These are phyloP conservation scores for Zaprionus camerounensis DNA, from an alignment of 1,140 invertebrate species.

Conservation along the genomic window DNA sequence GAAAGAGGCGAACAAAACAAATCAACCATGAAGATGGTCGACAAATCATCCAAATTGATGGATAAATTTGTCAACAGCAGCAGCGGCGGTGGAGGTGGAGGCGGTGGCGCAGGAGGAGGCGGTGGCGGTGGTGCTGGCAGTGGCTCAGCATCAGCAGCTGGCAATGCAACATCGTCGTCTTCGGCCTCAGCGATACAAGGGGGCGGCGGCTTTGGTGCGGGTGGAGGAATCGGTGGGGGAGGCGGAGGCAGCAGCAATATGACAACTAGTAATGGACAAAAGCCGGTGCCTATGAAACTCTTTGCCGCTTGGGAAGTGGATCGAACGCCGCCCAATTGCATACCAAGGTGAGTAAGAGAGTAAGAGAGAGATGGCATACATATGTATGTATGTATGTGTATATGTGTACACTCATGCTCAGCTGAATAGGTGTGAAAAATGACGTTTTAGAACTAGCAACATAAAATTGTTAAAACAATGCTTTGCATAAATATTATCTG, in stretches of 20 bases:
- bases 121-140: slow-evolving; percentile 21
- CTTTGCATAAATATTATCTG: no score
- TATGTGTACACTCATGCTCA: no score
- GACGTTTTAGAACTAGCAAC: no score
- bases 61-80: slow-evolving; percentile 77
- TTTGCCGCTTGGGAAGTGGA: slow-evolving; percentile 99
- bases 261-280: slow-evolving; percentile 80
- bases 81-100: slow-evolving; percentile 32
- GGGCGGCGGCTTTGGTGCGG: slow-evolving; percentile 17
- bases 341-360: slow-evolving; percentile 91
- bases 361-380: background rate
- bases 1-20: slow-evolving; percentile 30
- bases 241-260: slow-evolving; percentile 34
- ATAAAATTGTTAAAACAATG: no score
- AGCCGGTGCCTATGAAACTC: slow-evolving; percentile 98
- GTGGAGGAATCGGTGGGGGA: slow-evolving; percentile 6
- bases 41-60: slow-evolving; percentile 82
- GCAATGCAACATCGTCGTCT: slow-evolving; percentile 33
- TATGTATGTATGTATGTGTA: no score
- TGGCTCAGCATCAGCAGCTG: slow-evolving; percentile 36
- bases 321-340: slow-evolving; percentile 97
- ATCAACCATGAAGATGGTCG: slow-evolving; percentile 81
- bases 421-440: no score
- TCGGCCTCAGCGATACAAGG: slow-evolving; percentile 27
- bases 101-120: slow-evolving; percentile 21